phyloP scores from a whole-genome alignment of 2,888 invertebrate species.

The Phragmatobia fuliginosa region DNA sequence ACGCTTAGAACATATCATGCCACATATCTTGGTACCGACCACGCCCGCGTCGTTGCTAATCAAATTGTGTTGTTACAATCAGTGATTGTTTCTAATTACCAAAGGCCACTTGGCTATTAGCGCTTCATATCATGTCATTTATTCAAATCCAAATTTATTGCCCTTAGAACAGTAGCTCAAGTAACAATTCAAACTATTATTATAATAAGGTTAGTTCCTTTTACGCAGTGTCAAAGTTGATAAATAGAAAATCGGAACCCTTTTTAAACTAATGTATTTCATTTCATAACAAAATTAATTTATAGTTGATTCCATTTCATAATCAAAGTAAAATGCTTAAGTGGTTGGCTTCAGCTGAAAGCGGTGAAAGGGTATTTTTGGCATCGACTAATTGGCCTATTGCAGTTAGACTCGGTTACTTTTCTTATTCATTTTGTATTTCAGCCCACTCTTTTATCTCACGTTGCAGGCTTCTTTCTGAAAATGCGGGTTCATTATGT shows the following conservation, averaged over 20 bases:
- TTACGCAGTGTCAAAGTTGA: too few species aligned
- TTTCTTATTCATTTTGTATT: constrained; percentile 32
- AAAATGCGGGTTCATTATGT: not conserved
- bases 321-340: not conserved
- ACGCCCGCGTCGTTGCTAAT: too few species aligned
- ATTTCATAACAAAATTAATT: not conserved
- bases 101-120: too few species aligned
- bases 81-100: too few species aligned
- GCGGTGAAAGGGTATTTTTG: constrained; percentile 30
- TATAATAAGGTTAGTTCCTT: too few species aligned
- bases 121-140: too few species aligned
- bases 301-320: not conserved
- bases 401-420: constrained; percentile 7
- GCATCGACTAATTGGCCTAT: constrained; percentile 35
- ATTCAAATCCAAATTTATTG: too few species aligned
- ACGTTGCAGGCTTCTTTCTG: constrained; percentile 41
- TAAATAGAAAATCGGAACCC: not conserved
- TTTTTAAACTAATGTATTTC: not conserved
- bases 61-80: too few species aligned
- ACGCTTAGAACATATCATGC: too few species aligned
- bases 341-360: constrained; percentile 13
- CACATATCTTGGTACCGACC: too few species aligned
- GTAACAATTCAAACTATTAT: too few species aligned
- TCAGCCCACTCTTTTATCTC: constrained; percentile 38
- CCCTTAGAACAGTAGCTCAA: too few species aligned